Conservation (phyloP, 2,888 invertebrate genomes). For the Choristoneura rosaceana region DNA sequence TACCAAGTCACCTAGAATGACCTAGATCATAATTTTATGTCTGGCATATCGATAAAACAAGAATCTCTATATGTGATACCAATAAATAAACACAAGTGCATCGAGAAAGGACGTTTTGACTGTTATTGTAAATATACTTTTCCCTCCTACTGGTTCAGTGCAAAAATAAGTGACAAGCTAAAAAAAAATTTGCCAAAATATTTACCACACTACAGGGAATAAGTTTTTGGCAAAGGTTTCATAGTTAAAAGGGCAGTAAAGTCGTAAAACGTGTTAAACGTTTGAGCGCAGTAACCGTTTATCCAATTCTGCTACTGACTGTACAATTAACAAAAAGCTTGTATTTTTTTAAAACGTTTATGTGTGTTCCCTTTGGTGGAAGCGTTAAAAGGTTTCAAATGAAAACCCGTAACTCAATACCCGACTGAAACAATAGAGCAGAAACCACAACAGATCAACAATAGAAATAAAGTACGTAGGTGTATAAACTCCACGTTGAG, state of each 20-base stretch:
- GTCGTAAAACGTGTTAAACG: no score
- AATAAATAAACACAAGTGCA: background rate
- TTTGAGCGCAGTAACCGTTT: no score
- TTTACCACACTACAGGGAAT: no score
- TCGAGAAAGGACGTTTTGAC: background rate
- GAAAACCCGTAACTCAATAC: constrained; percentile 1
- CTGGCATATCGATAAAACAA: background rate
- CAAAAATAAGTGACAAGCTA: no score
- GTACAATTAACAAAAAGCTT: no score
- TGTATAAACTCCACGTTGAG: constrained; percentile 6
- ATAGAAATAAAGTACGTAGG: background rate
- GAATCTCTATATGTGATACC: background rate
- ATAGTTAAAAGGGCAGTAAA: no score
- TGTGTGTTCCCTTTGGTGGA: no score
- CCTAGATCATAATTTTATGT: constrained; percentile 8
- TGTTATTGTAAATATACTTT: background rate
- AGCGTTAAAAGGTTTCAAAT: background rate
- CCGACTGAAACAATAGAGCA: background rate
- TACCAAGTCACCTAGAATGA: background rate
- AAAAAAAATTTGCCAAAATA: no score
- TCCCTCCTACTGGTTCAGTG: no score
- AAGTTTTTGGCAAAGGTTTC: no score
- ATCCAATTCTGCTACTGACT: no score
- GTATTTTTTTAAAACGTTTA: no score
- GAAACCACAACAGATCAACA: background rate